Base-by-base conservation (phyloP, 2,113 vertebrate species). In the Pavo muticus region DNA sequence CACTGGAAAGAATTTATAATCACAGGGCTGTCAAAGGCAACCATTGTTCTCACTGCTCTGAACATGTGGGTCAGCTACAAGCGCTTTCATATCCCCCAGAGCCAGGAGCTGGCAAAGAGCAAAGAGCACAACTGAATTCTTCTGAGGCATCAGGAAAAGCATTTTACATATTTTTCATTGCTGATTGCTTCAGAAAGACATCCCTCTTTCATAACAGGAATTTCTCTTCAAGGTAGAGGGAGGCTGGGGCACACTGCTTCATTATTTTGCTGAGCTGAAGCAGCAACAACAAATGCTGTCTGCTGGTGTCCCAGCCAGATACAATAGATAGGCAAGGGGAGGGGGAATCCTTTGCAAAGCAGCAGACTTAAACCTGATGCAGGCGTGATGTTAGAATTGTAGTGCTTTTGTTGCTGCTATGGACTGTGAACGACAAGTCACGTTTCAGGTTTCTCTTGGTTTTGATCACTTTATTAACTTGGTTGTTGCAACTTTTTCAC, bases 1-100 rank as follows among this genome's bases (percentile, higher is more conserved):
- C 95, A 76, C 97, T 98, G 98, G 97, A 97, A 98, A 98, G 98
- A 98, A 98, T 98, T 98, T 97, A 97, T 98, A 98, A 98, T 98
- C 97, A 97, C 96, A 93, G 97, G 97, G 83, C 98, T 97, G 97
- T 98, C 97, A 98, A 98, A 99, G 98, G 95, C 97, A 91, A 78
- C 97, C 97, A 98, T 98, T 98, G 98, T 98, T 98, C 97, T 97
- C 95, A 48, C 78, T 88, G 95, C 97, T 95, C 97, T 92, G 95
- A 97, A 97, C 98, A 97, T 98, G 98, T 98, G 98, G 97, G 98
- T 98, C 98, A 98, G 98, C 97, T 97, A 97, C 97, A 97, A 98
- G 97, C 96, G 97, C 97, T 96, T 97, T 97, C 97, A 97, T 97
- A 97, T 98, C 96, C 97, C 97, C 97, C 97, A 97, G 97, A 97